Percentiles rank a stretch among this genome's conserved stretches.
Evolutionary conservation across 2,797 vertebrate species (phyloP).

Genomic region (Pantherophis alleghaniensis): DNA sequence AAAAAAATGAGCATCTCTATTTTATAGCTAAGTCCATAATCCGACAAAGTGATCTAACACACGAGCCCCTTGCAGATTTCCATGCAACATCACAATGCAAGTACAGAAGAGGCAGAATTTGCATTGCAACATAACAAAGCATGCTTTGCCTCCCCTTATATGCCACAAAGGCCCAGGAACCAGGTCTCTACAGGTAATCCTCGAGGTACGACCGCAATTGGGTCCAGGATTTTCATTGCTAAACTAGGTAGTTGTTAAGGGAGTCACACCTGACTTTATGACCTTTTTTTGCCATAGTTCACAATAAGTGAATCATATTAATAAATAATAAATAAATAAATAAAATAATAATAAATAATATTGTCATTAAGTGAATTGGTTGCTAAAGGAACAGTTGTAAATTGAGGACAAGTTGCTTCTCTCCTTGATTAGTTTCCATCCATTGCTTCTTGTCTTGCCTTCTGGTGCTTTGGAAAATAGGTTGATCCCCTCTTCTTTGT

Average conservation of each 20-base stretch:
- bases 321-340: too few species aligned
- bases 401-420: background rate
- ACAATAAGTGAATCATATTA: background rate
- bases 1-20: background rate
- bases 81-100: background rate
- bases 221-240: background rate
- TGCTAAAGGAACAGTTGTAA: background rate
- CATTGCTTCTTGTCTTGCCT: background rate
- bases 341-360: too few species aligned
- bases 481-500: background rate
- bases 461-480: background rate
- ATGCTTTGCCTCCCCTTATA: background rate
- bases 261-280: background rate
- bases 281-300: background rate
- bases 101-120: background rate
- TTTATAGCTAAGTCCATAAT: background rate
- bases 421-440: background rate
- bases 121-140: background rate
- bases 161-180: background rate
- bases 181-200: background rate
- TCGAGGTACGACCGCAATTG: background rate
- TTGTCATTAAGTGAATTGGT: background rate
- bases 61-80: background rate
- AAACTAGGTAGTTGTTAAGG: background rate
- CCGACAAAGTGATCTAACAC: background rate